Base-by-base conservation (phyloP, 2,888 invertebrate species). In the Papilio protenor region DNA sequence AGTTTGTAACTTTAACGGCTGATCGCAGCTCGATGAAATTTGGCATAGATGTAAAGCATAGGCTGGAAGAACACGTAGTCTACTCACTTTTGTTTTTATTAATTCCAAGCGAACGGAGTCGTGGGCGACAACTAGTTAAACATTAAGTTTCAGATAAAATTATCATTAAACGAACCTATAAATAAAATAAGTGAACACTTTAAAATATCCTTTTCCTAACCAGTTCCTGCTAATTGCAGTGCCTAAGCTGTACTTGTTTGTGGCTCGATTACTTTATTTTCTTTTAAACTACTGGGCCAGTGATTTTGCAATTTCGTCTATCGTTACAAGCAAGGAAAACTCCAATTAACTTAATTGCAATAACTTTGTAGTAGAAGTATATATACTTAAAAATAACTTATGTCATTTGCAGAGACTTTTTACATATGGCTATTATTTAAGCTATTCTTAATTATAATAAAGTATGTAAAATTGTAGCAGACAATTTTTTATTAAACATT, bases 241-340 rank as follows among this genome's bases (percentile, higher is more conserved):
- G 10, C 27, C 73, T 72, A 55, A 72, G 55, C 72, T 57, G 33
- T 33, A 57, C 57, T 57, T 40, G 40, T 33, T 40, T 33, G 27
- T n/a, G 27, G n/a, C 33, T 73, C 33, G 73, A 40, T 73, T 73
- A 55, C 40, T 52, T 73, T 57, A 40, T 23, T 71, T 70, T 70
- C 70, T 47, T 47, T 52, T 61, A 33, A 61, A 61, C 5, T 61
- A 61, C 61, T 33, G 27, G 27, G 33, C 27, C 8, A 61, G 5
- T 61, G 33, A 3, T 59, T 12, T 23, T 27, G 59, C 59, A 27
- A 59, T 59, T 59, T 59, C 23, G 14, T 59, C 21, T 23, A 14
- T 21, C 12, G 3, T 59, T 14, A 59, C 8, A 59, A 23, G 59
- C 23, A 59, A 59, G 12, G 3, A 59, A 59, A 23, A 14, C 23